Base-by-base conservation (phyloP, 2,797 vertebrate genomes). In the Gymnodraco acuticeps region DNA sequence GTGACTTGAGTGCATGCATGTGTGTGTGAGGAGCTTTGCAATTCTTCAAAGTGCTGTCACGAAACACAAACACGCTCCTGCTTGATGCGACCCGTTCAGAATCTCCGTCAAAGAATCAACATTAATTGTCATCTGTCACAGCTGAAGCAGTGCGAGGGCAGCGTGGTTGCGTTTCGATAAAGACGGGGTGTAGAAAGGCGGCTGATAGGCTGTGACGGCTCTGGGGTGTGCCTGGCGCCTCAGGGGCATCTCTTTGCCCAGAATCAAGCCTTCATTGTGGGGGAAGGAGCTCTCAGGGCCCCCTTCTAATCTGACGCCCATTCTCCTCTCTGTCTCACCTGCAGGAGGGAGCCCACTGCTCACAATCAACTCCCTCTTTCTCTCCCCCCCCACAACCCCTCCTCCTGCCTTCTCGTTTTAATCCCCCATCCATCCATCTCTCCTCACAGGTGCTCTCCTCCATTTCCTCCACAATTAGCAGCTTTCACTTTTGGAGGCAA, bases 241-340 rank as follows among this genome's bases (percentile, higher is more conserved):
- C 69, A 6, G 80, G 87, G 84, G 79, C 89, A 88, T 87, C 89
- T 75, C 77, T 64, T 82, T 77, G 88, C 88, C 90, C 89, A 47
- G 83, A 93, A 94, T 93, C 91, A 93, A 88, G 88, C 82, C 75
- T 88, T 77, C 88, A 93, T 94, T 94, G 92, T 93, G 86, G 87
- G 85, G 90, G 85, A 86, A 84, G 82, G 74, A 87, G 91, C 86
- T 88, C 84, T 80, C 64, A 78, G 92, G 87, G 87, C 87, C 88
- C 85, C 86, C 83, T 82, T 87, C 87, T 91, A 92, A 94, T 91
- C 92, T 92, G 92, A 90, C 82, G 67, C 75, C 89, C 92, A 93
- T 93, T 92, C 92, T 93, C 87, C 81, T 91, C 85, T 77, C 82
- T 64, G 83, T 78, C 90, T 90, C 87, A 92, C 89, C 88, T 93